Evolutionary conservation across 2,113 vertebrate species (phyloP), one percentile per base, ranked within the genome.

Genomic region (Larimichthys polyactis): DNA sequence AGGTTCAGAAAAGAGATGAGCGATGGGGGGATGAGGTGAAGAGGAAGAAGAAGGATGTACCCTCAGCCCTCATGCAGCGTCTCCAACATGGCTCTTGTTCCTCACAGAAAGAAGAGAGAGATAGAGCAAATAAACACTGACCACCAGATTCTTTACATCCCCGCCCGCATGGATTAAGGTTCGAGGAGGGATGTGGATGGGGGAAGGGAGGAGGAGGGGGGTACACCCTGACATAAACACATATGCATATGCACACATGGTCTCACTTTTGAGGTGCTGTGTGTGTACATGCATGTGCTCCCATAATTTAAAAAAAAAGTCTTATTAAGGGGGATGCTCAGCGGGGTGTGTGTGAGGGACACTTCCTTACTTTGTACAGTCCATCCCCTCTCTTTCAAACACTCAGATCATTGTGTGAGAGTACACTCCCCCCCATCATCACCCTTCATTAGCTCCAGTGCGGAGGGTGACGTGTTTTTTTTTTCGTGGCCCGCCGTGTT

Each of bases 61-160:
- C 93, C 90, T 89, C 89, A 91, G 91, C 93, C 93, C 91, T 90
- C 90, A 89, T 91, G 89, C 84, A 79, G 88, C 49, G 87, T 78
- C 62, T 89, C 89, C 89, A 93, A 94, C 85, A 78, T 87, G 84
- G 90, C 66, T 92, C 89, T 85, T 79, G 85, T 88, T 91, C 87
- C 91, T 85, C 82, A 81, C 85, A 78, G 75, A 90, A 82, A 87
- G 89, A 87, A 88, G 80, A 79, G 91, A 94, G 10, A 89, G 89
- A 81, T 66, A 93, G 92, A 86, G 92, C 92, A 95, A 95, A 96
- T 71, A 95, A 95, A 93, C 94, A 93, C 73, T 93, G 89, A 83
- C 2, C 48, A 91, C 84, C 80, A 75, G 64, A 85, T 67, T 76
- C 73, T 81, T 79, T 59, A 79, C 78, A 83, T 90, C 85, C 81